phyloP scores from a whole-genome alignment of 2,113 vertebrate genomes.

The Tauraco erythrolophus region DNA sequence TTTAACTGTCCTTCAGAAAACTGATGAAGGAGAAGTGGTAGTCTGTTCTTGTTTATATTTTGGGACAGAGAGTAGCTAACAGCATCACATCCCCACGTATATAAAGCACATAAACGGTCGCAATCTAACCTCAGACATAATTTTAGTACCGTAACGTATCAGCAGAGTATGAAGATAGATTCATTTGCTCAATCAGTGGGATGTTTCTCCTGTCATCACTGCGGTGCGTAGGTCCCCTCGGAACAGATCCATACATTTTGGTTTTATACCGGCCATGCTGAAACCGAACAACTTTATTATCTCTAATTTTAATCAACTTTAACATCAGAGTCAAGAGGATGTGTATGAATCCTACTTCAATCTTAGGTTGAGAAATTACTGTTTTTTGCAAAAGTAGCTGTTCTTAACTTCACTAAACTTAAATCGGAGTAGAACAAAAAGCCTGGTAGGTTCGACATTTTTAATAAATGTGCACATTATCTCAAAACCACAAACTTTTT shows the following conservation, averaged over 20 bases:
- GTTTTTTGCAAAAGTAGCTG: accelerated
- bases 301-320: neutral
- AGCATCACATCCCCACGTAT: neutral
- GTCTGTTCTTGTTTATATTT: accelerated
- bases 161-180: neutral
- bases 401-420: neutral
- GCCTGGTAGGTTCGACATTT: neutral
- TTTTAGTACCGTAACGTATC: accelerated
- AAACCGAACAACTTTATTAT: neutral
- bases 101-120: neutral
- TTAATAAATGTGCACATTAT: neutral
- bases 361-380: neutral
- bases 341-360: neutral
- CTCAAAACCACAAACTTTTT: neutral
- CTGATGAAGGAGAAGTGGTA: neutral
- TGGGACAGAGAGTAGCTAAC: neutral
- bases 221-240: neutral
- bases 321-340: neutral
- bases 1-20: neutral
- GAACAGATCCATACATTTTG: neutral
- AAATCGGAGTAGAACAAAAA: neutral
- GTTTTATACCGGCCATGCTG: neutral
- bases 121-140: neutral
- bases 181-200: neutral
- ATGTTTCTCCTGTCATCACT: neutral